A percentile compares a stretch with the other conserved stretches of the same genome.
phyloP scores from a whole-genome alignment of 2,888 invertebrate genomes.

The Hipparchia sbordonii region DNA sequence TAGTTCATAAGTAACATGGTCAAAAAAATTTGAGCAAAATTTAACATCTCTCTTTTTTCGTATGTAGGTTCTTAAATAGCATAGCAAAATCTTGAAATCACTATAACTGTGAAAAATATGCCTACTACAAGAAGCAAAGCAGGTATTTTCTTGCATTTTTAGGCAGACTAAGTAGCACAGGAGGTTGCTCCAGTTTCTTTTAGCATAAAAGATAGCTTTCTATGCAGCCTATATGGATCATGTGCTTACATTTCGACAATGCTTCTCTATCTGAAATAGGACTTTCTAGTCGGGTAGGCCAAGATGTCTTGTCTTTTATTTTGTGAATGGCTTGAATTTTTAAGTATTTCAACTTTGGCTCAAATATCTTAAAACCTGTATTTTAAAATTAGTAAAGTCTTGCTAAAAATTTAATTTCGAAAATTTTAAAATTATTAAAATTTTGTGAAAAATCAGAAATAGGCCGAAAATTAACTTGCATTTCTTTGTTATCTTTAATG shows the following conservation, averaged over 20 bases:
- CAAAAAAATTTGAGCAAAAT: too few relatives aligned
- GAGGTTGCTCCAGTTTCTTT: slow-evolving; percentile 36
- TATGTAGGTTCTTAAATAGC: too few relatives aligned
- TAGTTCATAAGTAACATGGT: too few relatives aligned
- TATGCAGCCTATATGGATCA: slow-evolving; percentile 32
- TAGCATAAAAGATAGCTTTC: slow-evolving; percentile 28
- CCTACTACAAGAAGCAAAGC: not conserved
- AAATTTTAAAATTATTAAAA: too few relatives aligned
- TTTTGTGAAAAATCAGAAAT: too few relatives aligned
- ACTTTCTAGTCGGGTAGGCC: slow-evolving; percentile 22
- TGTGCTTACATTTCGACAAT: slow-evolving; percentile 35
- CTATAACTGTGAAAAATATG: not conserved
- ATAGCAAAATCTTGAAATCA: too few relatives aligned
- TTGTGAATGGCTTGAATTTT: not conserved
- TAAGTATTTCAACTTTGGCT: too few relatives aligned
- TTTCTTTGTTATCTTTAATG: too few relatives aligned
- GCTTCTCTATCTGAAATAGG: slow-evolving; percentile 29
- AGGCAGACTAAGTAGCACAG: slow-evolving; percentile 36
- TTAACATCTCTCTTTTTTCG: too few relatives aligned
- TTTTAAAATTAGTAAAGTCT: too few relatives aligned
- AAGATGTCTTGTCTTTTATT: slow-evolving; percentile 12
- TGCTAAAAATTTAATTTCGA: not conserved
- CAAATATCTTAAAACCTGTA: too few relatives aligned
- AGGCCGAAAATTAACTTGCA: too few relatives aligned
- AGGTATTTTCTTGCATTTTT: slow-evolving; percentile 27